These are phyloP conservation scores for Trididemnum miniatum DNA, from an alignment of 23 tunicate genomes.

Conservation along the genomic window DNA sequence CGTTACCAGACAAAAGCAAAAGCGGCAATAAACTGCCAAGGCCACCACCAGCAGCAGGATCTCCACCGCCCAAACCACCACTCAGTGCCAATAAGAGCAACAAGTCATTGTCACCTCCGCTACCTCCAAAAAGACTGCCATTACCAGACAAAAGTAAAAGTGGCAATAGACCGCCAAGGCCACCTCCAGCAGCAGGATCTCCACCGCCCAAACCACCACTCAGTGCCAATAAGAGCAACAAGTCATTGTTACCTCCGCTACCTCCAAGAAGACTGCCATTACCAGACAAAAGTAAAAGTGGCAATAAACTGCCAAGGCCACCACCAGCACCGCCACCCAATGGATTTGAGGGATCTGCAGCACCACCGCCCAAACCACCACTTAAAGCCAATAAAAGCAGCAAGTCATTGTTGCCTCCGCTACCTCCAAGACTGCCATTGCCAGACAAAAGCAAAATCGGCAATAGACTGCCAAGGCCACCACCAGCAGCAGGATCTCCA, in stretches of 20 bases:
- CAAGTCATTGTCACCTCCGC: not conserved
- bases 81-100: not conserved
- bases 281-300: conserved; percentile 1
- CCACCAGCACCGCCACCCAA: not conserved
- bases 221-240: not conserved
- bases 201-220: conserved; percentile 15
- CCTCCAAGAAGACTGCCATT: not conserved
- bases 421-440: not conserved
- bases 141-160: conserved; percentile 12
- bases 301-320: not conserved
- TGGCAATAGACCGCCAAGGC: conserved; percentile 14
- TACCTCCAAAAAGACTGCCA: not conserved
- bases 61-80: conserved; percentile 28
- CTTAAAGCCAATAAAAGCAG: not conserved
- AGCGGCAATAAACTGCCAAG: conserved; percentile 5
- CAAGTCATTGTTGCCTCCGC: not conserved
- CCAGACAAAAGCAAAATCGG: not conserved
- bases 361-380: conserved; percentile 29
- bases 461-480: not conserved
- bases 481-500: not conserved
- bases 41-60: conserved; percentile 6
- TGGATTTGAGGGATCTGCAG: not conserved
- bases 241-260: not conserved
- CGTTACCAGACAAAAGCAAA: conserved; percentile 1
- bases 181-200: conserved; percentile 21